phyloP scores from a whole-genome alignment of 1,140 invertebrate species.

The Trissolcus basalis region DNA sequence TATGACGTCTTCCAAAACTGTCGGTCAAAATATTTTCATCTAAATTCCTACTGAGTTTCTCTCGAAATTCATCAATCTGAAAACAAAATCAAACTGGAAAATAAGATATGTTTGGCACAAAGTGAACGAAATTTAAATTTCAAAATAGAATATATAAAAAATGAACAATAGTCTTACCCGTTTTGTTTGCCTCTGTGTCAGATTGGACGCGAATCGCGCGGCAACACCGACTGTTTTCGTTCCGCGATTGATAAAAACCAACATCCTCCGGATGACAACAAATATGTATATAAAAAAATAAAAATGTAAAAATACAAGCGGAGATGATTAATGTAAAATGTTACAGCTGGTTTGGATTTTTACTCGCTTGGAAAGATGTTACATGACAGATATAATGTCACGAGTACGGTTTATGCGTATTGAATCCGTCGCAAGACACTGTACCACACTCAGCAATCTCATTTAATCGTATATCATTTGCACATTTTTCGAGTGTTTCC shows the following conservation, averaged over 20 bases:
- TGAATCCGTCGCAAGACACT: conserved; percentile 14
- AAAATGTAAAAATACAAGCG: too few species aligned
- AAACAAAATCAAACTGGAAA: conserved; percentile 20
- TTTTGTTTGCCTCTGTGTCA: conserved; percentile 16
- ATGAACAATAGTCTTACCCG: conserved; percentile 20
- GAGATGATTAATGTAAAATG: too few species aligned
- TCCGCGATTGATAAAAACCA: conserved; percentile 6
- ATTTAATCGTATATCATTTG: conserved; percentile 32
- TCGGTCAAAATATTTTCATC: conserved; percentile 82
- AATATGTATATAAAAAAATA: neutral
- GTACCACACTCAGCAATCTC: conserved; percentile 21
- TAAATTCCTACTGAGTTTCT: conserved; percentile 51
- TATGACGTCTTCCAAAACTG: conserved; percentile 90
- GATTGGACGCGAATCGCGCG: conserved; percentile 21
- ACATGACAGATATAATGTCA: neutral
- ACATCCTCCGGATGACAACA: conserved; percentile 20
- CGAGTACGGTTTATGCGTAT: neutral
- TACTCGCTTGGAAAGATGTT: neutral
- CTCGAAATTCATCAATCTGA: conserved; percentile 65
- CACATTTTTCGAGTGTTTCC: neutral
- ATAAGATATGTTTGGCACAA: too few species aligned
- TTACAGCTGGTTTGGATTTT: too few species aligned
- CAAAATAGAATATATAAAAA: conserved; percentile 6
- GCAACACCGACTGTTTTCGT: conserved; percentile 4
- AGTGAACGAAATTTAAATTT: neutral